Percentiles rank a stretch among this genome's conserved stretches.
These are phyloP conservation scores for Syrmaticus mikado DNA, from an alignment of 2,113 vertebrate species.

Conservation along the genomic window DNA sequence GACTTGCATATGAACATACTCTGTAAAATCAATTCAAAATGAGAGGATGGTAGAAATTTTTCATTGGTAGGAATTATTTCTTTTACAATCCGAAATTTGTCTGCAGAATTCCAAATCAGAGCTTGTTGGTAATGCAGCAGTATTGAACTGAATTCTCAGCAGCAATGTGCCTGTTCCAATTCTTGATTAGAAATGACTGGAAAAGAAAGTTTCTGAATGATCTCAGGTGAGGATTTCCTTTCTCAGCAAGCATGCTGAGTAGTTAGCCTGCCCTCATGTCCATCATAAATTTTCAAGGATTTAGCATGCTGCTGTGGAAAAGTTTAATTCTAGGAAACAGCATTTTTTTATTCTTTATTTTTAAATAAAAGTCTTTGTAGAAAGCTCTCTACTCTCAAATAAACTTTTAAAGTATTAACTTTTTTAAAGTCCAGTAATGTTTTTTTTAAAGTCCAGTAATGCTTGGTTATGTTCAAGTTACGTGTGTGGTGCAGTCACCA, in stretches of 20 bases:
- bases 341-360: not conserved
- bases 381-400: not conserved
- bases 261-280: not conserved
- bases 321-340: not conserved
- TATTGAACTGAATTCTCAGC: not conserved
- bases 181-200: not conserved
- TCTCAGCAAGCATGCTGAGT: not conserved
- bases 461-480: not conserved
- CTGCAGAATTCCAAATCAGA: not conserved
- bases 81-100: not conserved
- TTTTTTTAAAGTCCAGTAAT: not conserved
- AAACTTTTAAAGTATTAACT: not conserved
- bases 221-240: not conserved
- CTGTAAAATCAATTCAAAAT: not conserved
- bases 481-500: not conserved
- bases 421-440: not conserved
- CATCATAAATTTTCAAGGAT: not conserved
- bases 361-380: not conserved
- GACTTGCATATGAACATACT: not conserved
- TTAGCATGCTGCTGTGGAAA: not conserved
- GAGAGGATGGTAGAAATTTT: not conserved
- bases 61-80: not conserved
- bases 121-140: not conserved
- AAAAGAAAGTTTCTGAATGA: not conserved
- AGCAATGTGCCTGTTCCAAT: fast-evolving